Evolutionary conservation across 2,888 invertebrate species (phyloP), one percentile per base, ranked within the genome.

Genomic region (Cheilosia grossa): DNA sequence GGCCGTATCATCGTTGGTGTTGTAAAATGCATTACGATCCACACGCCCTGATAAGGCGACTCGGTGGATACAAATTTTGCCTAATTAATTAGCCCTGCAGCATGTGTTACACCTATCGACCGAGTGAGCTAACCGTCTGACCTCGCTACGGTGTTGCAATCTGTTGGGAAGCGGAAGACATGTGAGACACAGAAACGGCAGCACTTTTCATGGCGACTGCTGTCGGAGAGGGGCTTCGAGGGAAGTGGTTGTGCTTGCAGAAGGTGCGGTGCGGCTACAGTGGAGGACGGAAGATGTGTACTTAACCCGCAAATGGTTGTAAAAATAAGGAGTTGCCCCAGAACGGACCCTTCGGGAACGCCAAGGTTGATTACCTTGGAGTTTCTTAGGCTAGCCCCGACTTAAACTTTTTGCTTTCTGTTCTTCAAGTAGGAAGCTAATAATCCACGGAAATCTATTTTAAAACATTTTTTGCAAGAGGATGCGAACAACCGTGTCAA

Each of bases 81-180:
- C 75, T 85, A 85, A 85, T 85, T 85, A 85, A 85, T 85, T 85
- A 85, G 85, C 77, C 44, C 61, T 73, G 85, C 67, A 81, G 75
- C 85, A 85, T 81, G 58, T 85, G 81, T 72, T 85, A 75, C 70
- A 69, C 85, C 74, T 73, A 59, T 37, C 53, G 64, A 66, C 47
- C 27, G 64, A 44, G 54, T 49, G 61, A 40, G 44, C 63, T 63
- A 21, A 37, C 53, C 61, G 24, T 61, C 17, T 15, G 56, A 63
- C 47, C 58, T 66, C 51, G 49, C 61, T 40, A n/a, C 27, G 66
- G 64, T 17, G 44, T 73, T 44, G 42, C 27, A 78, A 40, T 72
- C 72, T 40, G 40, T 15, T n/a, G 49, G 51, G 21, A 47, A 51
- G 51, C 30, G 51, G 53, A 53, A 69, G 30, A 67, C 54, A 24